Evolutionary conservation across 2,888 invertebrate genomes (phyloP).

Genomic region (Drosophila quasianomalipes): DNA sequence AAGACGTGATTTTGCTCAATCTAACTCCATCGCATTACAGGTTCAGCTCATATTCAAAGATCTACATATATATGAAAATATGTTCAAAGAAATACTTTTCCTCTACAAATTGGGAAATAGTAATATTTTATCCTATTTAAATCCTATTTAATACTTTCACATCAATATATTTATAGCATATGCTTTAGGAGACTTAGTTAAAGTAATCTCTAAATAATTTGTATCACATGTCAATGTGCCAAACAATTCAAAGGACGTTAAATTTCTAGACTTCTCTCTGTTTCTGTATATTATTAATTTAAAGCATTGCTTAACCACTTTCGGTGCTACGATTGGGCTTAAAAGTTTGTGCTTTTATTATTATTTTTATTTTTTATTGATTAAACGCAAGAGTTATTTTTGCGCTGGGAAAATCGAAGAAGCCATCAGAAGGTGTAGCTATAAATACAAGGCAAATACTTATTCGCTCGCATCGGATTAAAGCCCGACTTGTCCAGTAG

Average conservation of each 20-base stretch:
- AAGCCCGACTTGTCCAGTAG: conserved; percentile 38
- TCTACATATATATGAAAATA: neutral
- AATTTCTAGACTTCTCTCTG: conserved; percentile 1
- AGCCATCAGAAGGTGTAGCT: conserved; percentile 43
- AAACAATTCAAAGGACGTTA: neutral
- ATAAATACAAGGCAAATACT: conserved; percentile 51
- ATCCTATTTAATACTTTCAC: neutral
- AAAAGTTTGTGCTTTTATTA: conserved; percentile 17
- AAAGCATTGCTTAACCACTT: conserved; percentile 7
- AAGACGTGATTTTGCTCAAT: neutral
- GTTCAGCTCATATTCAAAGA: neutral
- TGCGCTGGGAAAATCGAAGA: conserved; percentile 20
- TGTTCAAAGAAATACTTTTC: neutral
- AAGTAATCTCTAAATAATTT: conserved; percentile 1
- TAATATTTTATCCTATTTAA: neutral
- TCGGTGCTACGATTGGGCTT: conserved; percentile 3
- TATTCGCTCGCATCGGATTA: conserved; percentile 41
- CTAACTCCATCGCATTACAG: neutral
- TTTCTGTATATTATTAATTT: conserved; percentile 20
- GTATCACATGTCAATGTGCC: neutral
- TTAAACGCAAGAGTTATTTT: conserved; percentile 53
- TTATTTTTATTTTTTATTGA: conserved; percentile 42
- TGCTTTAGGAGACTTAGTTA: neutral
- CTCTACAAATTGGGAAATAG: neutral
- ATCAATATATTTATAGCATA: neutral